A percentile compares a stretch with the other conserved stretches of the same genome.
Evolutionary conservation across 1,140 invertebrate genomes (phyloP).

Genomic region (Conus betulinus): DNA sequence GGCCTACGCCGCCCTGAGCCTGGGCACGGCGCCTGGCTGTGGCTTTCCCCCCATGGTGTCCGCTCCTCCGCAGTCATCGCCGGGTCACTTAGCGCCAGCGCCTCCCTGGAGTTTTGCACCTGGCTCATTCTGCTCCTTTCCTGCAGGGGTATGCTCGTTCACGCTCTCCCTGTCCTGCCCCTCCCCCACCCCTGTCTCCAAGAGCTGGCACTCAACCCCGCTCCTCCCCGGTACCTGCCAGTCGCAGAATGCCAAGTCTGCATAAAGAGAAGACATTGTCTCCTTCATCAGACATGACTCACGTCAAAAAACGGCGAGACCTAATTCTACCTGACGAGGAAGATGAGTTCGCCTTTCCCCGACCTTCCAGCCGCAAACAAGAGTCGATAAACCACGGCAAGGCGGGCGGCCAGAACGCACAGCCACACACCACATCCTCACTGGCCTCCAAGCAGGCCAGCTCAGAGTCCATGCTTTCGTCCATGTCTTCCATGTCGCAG

Average conservation of each 20-base stretch:
- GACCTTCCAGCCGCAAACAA: background rate
- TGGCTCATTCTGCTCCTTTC: background rate
- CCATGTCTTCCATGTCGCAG: slow-evolving; percentile 30
- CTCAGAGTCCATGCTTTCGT: slow-evolving; percentile 32
- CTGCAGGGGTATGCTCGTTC: background rate
- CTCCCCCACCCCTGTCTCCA: background rate
- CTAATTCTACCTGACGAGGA: slow-evolving; percentile 53
- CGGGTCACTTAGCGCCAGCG: background rate
- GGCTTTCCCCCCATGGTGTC: background rate
- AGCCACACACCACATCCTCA: background rate
- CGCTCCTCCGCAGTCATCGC: background rate
- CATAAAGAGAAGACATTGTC: slow-evolving; percentile 20
- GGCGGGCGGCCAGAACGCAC: background rate
- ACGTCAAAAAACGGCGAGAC: slow-evolving; percentile 35
- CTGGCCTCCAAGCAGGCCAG: slow-evolving; percentile 30
- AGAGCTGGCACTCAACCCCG: background rate
- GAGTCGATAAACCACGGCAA: background rate
- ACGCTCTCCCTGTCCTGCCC: background rate
- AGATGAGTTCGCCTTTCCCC: slow-evolving; percentile 18
- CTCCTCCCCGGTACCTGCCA: background rate
- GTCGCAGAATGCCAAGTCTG: background rate
- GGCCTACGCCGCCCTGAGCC: background rate
- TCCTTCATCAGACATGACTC: slow-evolving; percentile 26
- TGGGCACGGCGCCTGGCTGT: background rate
- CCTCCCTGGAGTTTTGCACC: background rate